Evolutionary conservation across 2,113 vertebrate species (phyloP).

Genomic region (Chloropsis cyanopogon): DNA sequence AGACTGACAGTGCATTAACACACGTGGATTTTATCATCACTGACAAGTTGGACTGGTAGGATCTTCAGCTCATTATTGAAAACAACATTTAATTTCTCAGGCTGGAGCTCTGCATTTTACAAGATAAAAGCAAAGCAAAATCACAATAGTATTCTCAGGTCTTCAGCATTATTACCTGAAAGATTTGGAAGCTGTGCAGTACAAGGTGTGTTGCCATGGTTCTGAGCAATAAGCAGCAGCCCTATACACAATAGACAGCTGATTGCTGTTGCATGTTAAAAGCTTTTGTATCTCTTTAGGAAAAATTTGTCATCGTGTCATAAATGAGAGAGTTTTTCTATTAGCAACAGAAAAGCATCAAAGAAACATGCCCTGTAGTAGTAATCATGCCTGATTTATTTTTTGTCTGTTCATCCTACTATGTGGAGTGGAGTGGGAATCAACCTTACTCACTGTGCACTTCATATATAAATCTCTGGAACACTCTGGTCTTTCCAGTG

Average conservation of each 20-base stretch:
- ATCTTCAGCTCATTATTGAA: neutral
- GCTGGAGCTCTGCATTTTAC: neutral
- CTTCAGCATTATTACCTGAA: conserved; percentile 24
- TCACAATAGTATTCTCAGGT: neutral
- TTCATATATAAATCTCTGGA: neutral
- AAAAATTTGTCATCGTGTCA: conserved; percentile 11
- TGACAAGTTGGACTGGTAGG: neutral
- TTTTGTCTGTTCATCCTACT: neutral
- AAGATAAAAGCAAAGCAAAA: conserved; percentile 27
- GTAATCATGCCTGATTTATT: neutral
- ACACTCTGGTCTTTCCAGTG: neutral
- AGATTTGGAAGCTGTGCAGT: neutral
- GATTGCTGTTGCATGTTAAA: conserved; percentile 28
- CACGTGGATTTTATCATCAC: neutral
- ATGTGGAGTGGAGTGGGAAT: fast-evolving
- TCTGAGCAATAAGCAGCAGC: conserved; percentile 16
- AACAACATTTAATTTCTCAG: neutral
- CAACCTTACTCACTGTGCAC: neutral
- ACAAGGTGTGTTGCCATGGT: conserved; percentile 57
- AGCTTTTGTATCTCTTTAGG: neutral
- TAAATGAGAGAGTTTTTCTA: neutral
- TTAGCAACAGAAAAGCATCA: neutral
- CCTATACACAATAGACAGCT: conserved; percentile 26
- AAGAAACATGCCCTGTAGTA: neutral
- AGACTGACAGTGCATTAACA: neutral